Percentiles rank a stretch among this genome's conserved stretches.
Conservation (phyloP, 2,113 vertebrate species). For the Mola mola region DNA sequence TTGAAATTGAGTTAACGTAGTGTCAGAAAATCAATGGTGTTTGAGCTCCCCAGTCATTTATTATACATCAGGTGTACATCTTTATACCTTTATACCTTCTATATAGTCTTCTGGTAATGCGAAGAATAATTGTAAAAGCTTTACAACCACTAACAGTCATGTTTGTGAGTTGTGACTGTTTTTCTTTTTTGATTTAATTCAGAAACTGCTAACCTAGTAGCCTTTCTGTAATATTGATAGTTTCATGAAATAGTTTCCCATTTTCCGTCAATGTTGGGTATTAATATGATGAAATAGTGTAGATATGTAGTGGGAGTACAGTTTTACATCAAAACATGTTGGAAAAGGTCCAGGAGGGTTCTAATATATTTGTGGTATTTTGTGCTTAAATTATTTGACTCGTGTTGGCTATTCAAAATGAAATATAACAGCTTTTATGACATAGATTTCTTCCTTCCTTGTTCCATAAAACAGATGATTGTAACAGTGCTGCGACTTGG, state of each 20-base stretch:
- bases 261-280: too few relatives aligned
- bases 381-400: slow-evolving; percentile 3
- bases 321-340: neutral
- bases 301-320: too few relatives aligned
- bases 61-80: slow-evolving; percentile 1
- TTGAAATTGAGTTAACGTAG: slow-evolving; percentile 23
- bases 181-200: neutral
- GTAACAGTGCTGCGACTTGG: neutral
- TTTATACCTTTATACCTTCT: neutral
- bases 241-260: too few relatives aligned
- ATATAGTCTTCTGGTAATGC: neutral
- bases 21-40: slow-evolving; percentile 20
- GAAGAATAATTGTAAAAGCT: too few relatives aligned
- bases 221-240: neutral
- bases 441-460: neutral
- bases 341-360: neutral
- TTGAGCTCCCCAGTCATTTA: slow-evolving; percentile 16
- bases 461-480: slow-evolving; percentile 31
- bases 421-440: slow-evolving; percentile 13
- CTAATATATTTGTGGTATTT: neutral
- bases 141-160: too few relatives aligned
- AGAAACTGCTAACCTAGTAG: neutral
- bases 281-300: too few relatives aligned
- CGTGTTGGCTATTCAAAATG: slow-evolving; percentile 13
- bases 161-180: neutral